Percentiles rank a stretch among this genome's conserved stretches.
These are phyloP conservation scores for Hydropsyche betteni DNA, from an alignment of 2,888 invertebrate species.

Conservation along the genomic window DNA sequence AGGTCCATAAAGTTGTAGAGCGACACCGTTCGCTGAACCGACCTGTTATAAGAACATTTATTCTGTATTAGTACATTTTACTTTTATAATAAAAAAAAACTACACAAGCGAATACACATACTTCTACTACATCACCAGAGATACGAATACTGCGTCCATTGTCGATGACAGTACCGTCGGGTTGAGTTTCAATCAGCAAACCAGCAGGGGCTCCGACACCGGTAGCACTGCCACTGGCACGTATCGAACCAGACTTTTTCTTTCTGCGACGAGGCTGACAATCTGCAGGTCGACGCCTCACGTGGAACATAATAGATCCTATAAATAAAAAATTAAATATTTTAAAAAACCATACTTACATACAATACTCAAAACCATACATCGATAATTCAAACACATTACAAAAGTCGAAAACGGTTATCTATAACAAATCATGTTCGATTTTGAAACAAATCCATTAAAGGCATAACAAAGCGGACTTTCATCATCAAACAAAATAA, in stretches of 20 bases:
- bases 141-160: constrained; percentile 72
- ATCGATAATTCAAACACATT: too few relatives aligned
- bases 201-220: constrained; percentile 64
- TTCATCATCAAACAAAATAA: too few relatives aligned
- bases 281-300: constrained; percentile 91
- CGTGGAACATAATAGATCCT: constrained; percentile 98
- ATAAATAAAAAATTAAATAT: constrained; percentile 51
- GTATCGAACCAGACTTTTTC: constrained; percentile 72
- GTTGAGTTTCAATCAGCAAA: constrained; percentile 81
- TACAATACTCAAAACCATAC: too few relatives aligned
- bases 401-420: too few relatives aligned
- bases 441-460: too few relatives aligned
- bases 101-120: constrained; percentile 54
- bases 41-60: constrained; percentile 60
- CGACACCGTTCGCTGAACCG: constrained; percentile 81
- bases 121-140: constrained; percentile 73
- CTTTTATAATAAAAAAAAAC: constrained; percentile 35
- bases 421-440: too few relatives aligned
- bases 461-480: too few relatives aligned
- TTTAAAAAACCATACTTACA: too few relatives aligned
- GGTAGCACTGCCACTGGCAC: constrained; percentile 63
- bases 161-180: constrained; percentile 73
- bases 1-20: constrained; percentile 84
- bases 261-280: constrained; percentile 88
- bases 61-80: constrained; percentile 31